These are phyloP conservation scores for Tetranychus piercei DNA, from an alignment of 2,888 invertebrate species.

Conservation along the genomic window DNA sequence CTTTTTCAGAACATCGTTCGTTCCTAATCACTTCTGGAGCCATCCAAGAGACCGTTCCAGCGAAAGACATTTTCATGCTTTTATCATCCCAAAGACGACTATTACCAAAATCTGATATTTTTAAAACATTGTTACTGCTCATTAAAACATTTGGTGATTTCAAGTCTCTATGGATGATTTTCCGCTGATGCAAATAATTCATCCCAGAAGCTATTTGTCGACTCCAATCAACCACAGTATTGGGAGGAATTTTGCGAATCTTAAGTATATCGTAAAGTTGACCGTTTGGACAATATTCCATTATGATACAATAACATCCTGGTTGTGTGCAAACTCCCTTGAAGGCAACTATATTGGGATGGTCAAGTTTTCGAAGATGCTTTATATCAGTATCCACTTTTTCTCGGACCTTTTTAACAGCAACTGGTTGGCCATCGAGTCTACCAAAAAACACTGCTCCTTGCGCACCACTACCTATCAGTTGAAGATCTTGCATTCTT, in stretches of 20 bases:
- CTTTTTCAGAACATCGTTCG: conserved; percentile 82
- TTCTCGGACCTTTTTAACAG: conserved; percentile 86
- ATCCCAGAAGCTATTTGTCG: conserved; percentile 89
- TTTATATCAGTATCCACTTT: conserved; percentile 56
- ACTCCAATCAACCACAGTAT: conserved; percentile 72
- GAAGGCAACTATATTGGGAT: conserved; percentile 63
- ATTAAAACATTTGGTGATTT: conserved; percentile 89
- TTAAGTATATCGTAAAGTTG: conserved; percentile 75
- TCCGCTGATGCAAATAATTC: conserved; percentile 83
- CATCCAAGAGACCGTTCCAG: conserved; percentile 92
- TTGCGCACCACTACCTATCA: conserved; percentile 86
- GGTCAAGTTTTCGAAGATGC: conserved; percentile 38
- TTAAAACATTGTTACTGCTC: conserved; percentile 57
- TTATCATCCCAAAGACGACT: conserved; percentile 83
- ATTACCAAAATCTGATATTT: conserved; percentile 96
- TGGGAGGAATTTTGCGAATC: conserved; percentile 66
- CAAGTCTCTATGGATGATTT: conserved; percentile 92
- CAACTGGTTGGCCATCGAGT: conserved; percentile 57
- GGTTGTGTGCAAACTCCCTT: conserved; percentile 82
- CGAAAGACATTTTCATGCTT: conserved; percentile 91
- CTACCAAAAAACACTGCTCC: conserved; percentile 82
- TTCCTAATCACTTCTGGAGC: conserved; percentile 94
- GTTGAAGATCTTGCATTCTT: conserved; percentile 63
- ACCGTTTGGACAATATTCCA: conserved; percentile 95
- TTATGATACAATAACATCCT: conserved; percentile 81